phyloP scores from a whole-genome alignment of 2,888 invertebrate genomes.

The Synanthedon andrenaeformis region DNA sequence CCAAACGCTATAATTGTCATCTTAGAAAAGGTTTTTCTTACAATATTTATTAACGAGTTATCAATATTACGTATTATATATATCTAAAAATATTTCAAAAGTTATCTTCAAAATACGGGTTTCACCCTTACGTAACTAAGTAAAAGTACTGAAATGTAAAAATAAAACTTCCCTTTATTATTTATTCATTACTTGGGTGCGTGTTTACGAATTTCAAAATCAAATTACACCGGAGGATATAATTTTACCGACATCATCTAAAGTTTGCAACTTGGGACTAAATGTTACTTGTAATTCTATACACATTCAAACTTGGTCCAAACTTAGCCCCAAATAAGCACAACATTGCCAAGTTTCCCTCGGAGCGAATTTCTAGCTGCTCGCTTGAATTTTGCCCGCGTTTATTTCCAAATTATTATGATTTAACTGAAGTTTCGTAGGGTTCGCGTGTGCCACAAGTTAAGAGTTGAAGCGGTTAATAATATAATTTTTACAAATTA shows the following conservation, averaged over 20 bases:
- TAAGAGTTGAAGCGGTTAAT: constrained; percentile 11
- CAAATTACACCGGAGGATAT: background rate
- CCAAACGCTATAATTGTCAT: too few species aligned
- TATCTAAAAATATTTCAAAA: too few species aligned
- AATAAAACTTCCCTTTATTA: too few species aligned
- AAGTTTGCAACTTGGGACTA: background rate
- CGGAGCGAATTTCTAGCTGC: background rate
- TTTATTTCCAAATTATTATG: constrained; percentile 28
- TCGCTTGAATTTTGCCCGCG: constrained; percentile 15
- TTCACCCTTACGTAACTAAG: too few species aligned
- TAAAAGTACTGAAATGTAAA: too few species aligned
- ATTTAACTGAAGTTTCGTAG: constrained; percentile 23
- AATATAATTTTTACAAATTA: too few species aligned
- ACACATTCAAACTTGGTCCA: background rate
- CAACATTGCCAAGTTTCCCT: background rate
- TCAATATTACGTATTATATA: too few species aligned
- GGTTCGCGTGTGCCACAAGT: constrained; percentile 11
- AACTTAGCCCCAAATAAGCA: background rate
- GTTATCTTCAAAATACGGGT: too few species aligned
- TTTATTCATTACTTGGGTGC: background rate
- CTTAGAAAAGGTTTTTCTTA: too few species aligned
- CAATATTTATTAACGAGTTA: too few species aligned
- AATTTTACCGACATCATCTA: background rate
- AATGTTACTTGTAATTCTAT: background rate
- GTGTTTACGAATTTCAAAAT: background rate